Evolutionary conservation across 2,888 invertebrate genomes (phyloP), one percentile per base, ranked within the genome.

Genomic region (Epirrita christyi): DNA sequence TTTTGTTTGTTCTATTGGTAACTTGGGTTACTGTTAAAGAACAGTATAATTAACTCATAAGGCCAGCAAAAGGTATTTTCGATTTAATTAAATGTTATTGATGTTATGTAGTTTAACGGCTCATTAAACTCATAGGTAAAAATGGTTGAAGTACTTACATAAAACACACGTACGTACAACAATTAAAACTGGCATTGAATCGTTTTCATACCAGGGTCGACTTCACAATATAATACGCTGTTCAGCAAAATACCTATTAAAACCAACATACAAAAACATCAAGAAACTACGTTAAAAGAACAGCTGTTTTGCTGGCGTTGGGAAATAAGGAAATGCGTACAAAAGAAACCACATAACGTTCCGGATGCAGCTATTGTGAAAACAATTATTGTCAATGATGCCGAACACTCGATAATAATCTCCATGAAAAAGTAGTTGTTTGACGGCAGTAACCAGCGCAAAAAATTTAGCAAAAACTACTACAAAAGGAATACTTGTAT

Each of bases 331-430:
- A 64, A 59, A 64, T 53, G 36, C 37, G 37, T 53, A 61, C 65
- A 67, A 67, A 71, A 71, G 67, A 68, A 68, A 70, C 66, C 66
- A 63, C 63, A 67, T 51, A 58, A 60, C 60, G 52, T 63, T 63
- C 69, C 68, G 67, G 70, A 69, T 67, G 70, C 63, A 69, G 64
- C 68, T 73, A 72, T 77, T 75, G 73, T 62, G 63, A 75, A 77
- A 80, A 76, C 71, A 79, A 76, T 80, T 72, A 80, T 67, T 68
- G 67, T 66, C 73, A 69, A 64, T 63, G 64, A 64, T 64, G 64
- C 66, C 62, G 64, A 64, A 66, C 57, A 63, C 61, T 64, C 65
- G 49, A 69, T 67, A 70, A 68, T 64, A 67, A 62, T 66, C 63
- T 54, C 66, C 21, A 53, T 7, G 46, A 62, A 61, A 67, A 67